Percentiles rank a stretch among this genome's conserved stretches.
These are phyloP conservation scores for Pelagia noctiluca DNA, from an alignment of 30 jellyfish, hydroid and myxozoan species.

Conservation along the genomic window DNA sequence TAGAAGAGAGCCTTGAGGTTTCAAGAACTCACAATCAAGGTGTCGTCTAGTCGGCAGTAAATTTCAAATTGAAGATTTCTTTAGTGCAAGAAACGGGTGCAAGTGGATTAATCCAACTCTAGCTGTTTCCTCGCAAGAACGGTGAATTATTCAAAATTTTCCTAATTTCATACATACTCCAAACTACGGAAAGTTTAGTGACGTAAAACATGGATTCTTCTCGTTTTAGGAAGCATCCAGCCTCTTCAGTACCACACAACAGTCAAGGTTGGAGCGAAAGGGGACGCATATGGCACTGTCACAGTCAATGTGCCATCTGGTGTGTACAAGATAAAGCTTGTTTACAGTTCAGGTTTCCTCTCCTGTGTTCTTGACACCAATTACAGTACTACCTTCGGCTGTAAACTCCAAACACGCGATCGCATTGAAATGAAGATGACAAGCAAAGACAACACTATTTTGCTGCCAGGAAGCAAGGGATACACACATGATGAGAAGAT, in stretches of 20 bases:
- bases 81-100: no score
- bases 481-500: constrained; percentile 49
- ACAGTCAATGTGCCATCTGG: constrained; percentile 50
- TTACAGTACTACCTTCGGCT: constrained; percentile 23
- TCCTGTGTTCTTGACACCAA: constrained; percentile 25
- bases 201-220: background rate
- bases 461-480: constrained; percentile 57
- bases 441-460: constrained; percentile 30
- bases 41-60: no score
- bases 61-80: no score
- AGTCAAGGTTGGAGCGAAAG: constrained; percentile 26
- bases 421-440: constrained; percentile 42
- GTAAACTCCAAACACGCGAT: constrained; percentile 12
- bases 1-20: no score
- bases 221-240: constrained; percentile 41
- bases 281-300: constrained; percentile 31
- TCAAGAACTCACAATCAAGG: no score
- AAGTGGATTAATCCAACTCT: no score
- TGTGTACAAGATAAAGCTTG: constrained; percentile 47
- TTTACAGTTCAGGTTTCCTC: constrained; percentile 14
- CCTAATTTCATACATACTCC: no score
- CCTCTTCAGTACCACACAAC: background rate
- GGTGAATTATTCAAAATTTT: no score
- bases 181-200: no score
- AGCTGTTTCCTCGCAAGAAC: no score